Conservation (phyloP, 2,113 vertebrate species). For the Platysternon megacephalum region DNA sequence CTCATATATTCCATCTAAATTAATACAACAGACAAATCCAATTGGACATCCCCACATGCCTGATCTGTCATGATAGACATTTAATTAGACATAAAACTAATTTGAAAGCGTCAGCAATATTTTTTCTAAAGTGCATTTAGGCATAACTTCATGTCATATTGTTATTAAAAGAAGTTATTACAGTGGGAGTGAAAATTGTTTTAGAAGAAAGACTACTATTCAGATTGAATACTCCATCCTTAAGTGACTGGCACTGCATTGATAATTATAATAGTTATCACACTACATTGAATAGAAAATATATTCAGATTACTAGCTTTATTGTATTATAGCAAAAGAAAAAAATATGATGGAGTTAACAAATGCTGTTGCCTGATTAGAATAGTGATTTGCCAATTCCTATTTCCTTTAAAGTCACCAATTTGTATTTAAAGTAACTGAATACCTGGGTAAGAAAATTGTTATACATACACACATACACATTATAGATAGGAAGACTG, state of each 20-base stretch:
- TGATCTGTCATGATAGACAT: conserved; percentile 54
- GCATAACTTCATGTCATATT: conserved; percentile 31
- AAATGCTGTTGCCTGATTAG: conserved; percentile 11
- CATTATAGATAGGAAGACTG: background rate
- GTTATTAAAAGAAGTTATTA: background rate
- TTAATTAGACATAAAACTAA: conserved; percentile 73
- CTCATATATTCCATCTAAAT: background rate
- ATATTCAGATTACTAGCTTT: conserved; percentile 53
- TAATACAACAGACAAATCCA: background rate
- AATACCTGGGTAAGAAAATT: conserved; percentile 32
- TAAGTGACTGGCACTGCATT: conserved; percentile 55
- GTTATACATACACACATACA: background rate
- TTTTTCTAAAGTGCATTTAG: conserved; percentile 61
- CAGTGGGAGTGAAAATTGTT: conserved; percentile 57
- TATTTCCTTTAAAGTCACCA: conserved; percentile 24
- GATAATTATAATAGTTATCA: conserved; percentile 71
- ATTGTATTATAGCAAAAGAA: conserved; percentile 28
- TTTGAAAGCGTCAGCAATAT: conserved; percentile 63
- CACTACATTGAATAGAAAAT: conserved; percentile 50
- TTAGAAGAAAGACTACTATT: conserved; percentile 62
- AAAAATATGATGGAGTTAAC: conserved; percentile 11
- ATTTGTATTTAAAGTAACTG: conserved; percentile 13
- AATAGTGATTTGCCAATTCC: conserved; percentile 25
- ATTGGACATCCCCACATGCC: conserved; percentile 30
- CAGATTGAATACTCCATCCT: conserved; percentile 44